Evolutionary conservation across 1,140 invertebrate species (phyloP), one percentile per base, ranked within the genome.

Genomic region (Megalonaias nervosa): DNA sequence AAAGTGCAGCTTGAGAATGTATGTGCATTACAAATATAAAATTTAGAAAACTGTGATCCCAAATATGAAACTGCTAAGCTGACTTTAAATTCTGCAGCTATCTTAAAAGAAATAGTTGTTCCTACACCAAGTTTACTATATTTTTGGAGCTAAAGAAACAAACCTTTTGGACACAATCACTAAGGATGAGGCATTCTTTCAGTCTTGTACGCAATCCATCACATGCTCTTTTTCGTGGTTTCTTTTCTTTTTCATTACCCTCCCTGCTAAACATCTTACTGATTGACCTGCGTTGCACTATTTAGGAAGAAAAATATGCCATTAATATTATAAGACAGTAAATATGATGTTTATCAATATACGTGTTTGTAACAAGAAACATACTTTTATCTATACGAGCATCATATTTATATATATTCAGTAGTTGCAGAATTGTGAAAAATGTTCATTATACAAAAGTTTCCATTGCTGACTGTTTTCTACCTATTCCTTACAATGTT

Each of bases 91-190:
- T 48, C 38, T 48, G 38, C 38, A 48, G 38, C 38, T 48, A 9
- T 48, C 11, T 6, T 48, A 48, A 48, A 48, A 48, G 38, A 11
- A 31, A 31, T 31, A 31, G 26, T 31, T 31, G 26, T 31, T 4
- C 26, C 26, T 31, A 31, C 26, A 31, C 26, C 38, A 48, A 9
- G 38, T 48, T 19, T 67, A 17, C 1, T 26, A 67, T 15, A 67
- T 12, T 26, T 13, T 0, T 13, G 6, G 26, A 12, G 0, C 1
- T 15, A 67, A 15, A 38, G 19, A 16, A 23, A 64, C 31, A 21
- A 56, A 77, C 75, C 70, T 71, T 77, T 72, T 72, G 69, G 60
- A 65, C 64, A 72, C 75, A 77, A 26, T 77, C 75, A 67, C 69
- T 77, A 17, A 64, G 57, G 26, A 67, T 61, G 5, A 77, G 58